Conservation (phyloP, 1,140 invertebrate genomes). For the Aradophagus sp. region DNA sequence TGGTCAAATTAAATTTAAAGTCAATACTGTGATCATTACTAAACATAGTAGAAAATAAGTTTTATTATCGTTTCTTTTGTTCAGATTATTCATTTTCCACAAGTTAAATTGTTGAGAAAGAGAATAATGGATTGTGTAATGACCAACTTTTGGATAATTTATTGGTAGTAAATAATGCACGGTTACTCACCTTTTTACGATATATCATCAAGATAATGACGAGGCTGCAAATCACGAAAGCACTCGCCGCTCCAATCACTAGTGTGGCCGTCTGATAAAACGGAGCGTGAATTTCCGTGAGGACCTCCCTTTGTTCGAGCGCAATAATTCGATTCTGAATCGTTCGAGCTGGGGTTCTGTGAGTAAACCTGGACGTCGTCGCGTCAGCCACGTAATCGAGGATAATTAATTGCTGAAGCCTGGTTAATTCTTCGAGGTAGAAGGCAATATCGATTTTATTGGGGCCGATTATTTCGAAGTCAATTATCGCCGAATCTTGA, state of each 20-base stretch:
- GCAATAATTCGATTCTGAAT: slow-evolving; percentile 74
- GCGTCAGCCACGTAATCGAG: slow-evolving; percentile 79
- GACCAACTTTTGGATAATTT: too few species aligned
- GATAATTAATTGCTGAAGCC: slow-evolving; percentile 68
- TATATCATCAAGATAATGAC: slow-evolving; percentile 82
- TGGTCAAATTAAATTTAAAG: too few species aligned
- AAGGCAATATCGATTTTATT: slow-evolving; percentile 82
- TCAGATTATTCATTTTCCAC: too few species aligned
- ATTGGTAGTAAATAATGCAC: too few species aligned
- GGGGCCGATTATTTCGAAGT: slow-evolving; percentile 78
- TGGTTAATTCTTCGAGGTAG: slow-evolving; percentile 79
- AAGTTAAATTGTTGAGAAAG: too few species aligned
- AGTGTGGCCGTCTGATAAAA: slow-evolving; percentile 83
- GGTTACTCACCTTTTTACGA: slow-evolving; percentile 75
- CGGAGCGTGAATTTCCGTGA: slow-evolving; percentile 80
- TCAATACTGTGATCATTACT: too few species aligned
- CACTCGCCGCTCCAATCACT: slow-evolving; percentile 81
- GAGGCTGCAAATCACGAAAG: slow-evolving; percentile 82
- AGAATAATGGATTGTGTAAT: too few species aligned
- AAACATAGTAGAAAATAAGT: too few species aligned
- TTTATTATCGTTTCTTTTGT: too few species aligned
- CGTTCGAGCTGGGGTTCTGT: slow-evolving; percentile 73
- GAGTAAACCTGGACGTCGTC: slow-evolving; percentile 78
- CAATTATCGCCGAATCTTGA: slow-evolving; percentile 76
- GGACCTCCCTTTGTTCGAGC: slow-evolving; percentile 80